Evolutionary conservation across 2,113 vertebrate species (phyloP).

Genomic region (Alexandromys fortis): DNA sequence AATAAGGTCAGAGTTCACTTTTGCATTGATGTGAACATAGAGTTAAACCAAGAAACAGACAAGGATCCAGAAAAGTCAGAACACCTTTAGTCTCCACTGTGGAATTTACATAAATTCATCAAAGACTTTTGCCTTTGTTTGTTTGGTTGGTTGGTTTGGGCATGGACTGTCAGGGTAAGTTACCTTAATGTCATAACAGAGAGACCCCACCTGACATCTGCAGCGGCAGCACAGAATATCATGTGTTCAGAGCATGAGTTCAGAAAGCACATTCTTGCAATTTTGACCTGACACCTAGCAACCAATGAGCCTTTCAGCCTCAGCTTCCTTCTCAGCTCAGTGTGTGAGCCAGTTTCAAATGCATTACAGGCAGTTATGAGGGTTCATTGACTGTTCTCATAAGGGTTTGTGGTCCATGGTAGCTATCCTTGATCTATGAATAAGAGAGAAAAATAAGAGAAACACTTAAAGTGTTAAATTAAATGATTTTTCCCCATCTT

Average conservation of each 20-base stretch:
- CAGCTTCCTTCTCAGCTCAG: background rate
- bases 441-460: background rate
- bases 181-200: background rate
- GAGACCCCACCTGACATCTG: background rate
- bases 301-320: no score
- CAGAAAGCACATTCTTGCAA: background rate
- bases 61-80: background rate
- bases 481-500: background rate
- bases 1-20: background rate
- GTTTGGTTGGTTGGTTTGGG: background rate
- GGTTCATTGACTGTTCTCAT: background rate
- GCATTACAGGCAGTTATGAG: background rate
- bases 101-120: background rate
- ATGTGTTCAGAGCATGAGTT: background rate
- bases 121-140: background rate
- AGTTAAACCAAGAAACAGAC: background rate
- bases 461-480: background rate
- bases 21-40: background rate
- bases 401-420: background rate
- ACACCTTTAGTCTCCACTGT: fast-evolving
- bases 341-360: fast-evolving
- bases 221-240: background rate
- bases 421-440: background rate
- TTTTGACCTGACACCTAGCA: background rate
- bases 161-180: background rate